These are phyloP conservation scores for Tretioscincus oriximinensis DNA, from an alignment of 2,113 vertebrate species.

Conservation along the genomic window DNA sequence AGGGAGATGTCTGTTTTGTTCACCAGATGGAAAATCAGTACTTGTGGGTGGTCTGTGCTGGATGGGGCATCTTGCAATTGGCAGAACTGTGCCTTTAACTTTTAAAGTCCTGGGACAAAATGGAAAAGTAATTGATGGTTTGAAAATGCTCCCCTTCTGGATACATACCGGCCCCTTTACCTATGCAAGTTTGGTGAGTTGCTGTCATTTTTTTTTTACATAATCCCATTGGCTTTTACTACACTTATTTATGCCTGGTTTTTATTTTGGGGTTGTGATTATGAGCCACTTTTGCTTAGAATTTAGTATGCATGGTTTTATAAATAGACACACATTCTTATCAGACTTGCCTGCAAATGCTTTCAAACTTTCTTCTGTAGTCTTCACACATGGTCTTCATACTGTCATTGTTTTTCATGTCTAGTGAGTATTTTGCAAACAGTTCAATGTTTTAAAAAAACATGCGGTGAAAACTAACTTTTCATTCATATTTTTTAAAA, in stretches of 20 bases:
- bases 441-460: neutral
- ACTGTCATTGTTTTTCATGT: constrained; percentile 17
- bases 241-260: constrained; percentile 38
- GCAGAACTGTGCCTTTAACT: constrained; percentile 79
- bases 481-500: constrained; percentile 22
- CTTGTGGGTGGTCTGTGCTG: constrained; percentile 82
- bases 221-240: constrained; percentile 48
- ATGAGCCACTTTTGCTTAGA: constrained; percentile 49
- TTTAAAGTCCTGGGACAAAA: constrained; percentile 80
- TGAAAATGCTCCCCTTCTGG: constrained; percentile 62
- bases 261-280: constrained; percentile 48
- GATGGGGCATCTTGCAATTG: constrained; percentile 80
- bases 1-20: constrained; percentile 85
- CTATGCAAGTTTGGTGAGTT: constrained; percentile 61
- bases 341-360: constrained; percentile 28
- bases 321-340: constrained; percentile 1
- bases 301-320: constrained; percentile 30
- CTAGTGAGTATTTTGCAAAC: constrained; percentile 19
- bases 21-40: constrained; percentile 83
- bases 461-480: constrained; percentile 25
- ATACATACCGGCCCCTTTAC: constrained; percentile 58
- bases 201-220: constrained; percentile 62
- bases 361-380: constrained; percentile 34
- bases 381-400: constrained; percentile 32
- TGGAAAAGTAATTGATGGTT: constrained; percentile 71